phyloP scores from a whole-genome alignment of 2,113 vertebrate species.

The Microtus ochrogaster region DNA sequence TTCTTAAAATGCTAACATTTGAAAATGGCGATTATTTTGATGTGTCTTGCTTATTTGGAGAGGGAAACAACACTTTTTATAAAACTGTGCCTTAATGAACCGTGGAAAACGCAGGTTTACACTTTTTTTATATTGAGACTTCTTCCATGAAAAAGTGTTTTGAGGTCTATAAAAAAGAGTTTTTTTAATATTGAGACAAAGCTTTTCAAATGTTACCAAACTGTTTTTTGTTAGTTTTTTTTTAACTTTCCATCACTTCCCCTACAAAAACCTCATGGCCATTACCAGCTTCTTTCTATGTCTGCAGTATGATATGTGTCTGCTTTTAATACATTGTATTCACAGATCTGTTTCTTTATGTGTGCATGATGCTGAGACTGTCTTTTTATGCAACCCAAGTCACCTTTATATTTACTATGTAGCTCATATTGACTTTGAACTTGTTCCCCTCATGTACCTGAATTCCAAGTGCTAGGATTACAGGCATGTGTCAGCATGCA shows the following conservation, averaged over 20 bases:
- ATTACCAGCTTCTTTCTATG: not conserved
- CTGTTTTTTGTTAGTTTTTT: not conserved
- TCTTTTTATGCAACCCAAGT: not conserved
- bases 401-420: not conserved
- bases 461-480: no score
- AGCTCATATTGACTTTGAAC: not conserved
- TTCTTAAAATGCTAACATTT: constrained; percentile 45
- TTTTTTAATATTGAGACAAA: not conserved
- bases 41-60: constrained; percentile 31
- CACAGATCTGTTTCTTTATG: not conserved
- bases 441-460: not conserved
- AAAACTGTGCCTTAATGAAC: not conserved
- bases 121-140: not conserved
- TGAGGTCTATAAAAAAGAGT: not conserved
- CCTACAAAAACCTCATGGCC: not conserved
- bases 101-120: not conserved
- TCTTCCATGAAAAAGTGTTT: not conserved
- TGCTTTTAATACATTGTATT: not conserved
- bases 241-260: not conserved
- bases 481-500: not conserved
- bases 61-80: constrained; percentile 15
- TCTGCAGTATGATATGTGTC: not conserved
- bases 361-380: not conserved
- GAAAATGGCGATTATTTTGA: constrained; percentile 1
- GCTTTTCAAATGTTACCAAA: not conserved